A percentile compares a stretch with the other conserved stretches of the same genome.
Conservation (phyloP, 92 coral and sea anemone genomes). For the Actinernus sp. region DNA sequence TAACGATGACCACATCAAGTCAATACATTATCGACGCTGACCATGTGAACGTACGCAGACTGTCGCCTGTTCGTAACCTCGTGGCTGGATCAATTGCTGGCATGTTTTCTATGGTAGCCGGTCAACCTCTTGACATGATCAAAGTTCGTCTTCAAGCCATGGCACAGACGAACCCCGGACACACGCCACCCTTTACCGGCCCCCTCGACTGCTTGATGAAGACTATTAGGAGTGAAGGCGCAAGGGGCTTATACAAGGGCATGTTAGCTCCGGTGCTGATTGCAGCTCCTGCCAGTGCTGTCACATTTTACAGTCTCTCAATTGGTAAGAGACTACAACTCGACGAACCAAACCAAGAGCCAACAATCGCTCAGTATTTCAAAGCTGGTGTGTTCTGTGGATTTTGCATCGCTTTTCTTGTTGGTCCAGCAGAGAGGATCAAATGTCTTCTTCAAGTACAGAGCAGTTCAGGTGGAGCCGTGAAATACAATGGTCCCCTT, state of each 20-base stretch:
- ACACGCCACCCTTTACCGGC: slow-evolving; percentile 50
- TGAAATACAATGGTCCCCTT: slow-evolving; percentile 60
- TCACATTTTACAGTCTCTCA: slow-evolving; percentile 77
- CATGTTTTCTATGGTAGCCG: slow-evolving; percentile 65
- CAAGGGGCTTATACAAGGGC: slow-evolving; percentile 76
- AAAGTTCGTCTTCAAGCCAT: slow-evolving; percentile 91
- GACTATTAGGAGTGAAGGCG: slow-evolving; percentile 76
- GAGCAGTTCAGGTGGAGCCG: slow-evolving; percentile 30
- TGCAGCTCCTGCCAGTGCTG: slow-evolving; percentile 72
- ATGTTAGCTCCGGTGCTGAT: slow-evolving; percentile 80
- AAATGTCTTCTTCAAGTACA: slow-evolving; percentile 88
- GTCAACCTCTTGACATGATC: slow-evolving; percentile 91
- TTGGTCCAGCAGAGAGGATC: slow-evolving; percentile 74
- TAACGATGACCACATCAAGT: too few relatives aligned
- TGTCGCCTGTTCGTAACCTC: slow-evolving; percentile 77
- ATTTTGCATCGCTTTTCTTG: slow-evolving; percentile 32
- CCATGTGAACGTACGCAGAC: slow-evolving; percentile 16
- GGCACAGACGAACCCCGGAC: slow-evolving; percentile 30
- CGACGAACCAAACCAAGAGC: slow-evolving; percentile 43
- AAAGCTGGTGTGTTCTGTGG: slow-evolving; percentile 83
- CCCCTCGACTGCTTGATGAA: slow-evolving; percentile 73
- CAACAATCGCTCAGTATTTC: slow-evolving; percentile 57
- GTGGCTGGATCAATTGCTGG: slow-evolving; percentile 91
- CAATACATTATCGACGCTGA: not conserved
- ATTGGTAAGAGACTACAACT: slow-evolving; percentile 82